phyloP scores from a whole-genome alignment of 2,113 vertebrate species.

The Nanorana parkeri region DNA sequence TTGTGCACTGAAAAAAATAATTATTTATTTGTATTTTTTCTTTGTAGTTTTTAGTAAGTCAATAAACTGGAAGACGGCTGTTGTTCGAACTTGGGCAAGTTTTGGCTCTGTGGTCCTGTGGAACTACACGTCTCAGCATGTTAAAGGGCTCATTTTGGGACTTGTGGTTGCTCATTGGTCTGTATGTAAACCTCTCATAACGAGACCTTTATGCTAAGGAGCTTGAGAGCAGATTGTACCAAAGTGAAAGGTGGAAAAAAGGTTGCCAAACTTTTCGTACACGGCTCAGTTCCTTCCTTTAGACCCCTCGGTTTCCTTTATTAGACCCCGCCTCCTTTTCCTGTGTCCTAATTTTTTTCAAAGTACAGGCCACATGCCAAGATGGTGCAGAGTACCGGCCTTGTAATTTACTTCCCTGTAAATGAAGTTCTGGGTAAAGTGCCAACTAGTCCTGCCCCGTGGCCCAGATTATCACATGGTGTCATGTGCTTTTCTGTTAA shows the following conservation, averaged over 20 bases:
- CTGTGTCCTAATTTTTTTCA: too few species aligned
- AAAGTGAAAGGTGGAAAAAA: too few species aligned
- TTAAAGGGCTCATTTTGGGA: not conserved
- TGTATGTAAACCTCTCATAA: slow-evolving; percentile 3
- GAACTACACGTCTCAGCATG: not conserved
- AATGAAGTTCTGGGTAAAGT: slow-evolving; percentile 6
- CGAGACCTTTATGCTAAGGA: too few species aligned
- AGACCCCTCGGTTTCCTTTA: too few species aligned
- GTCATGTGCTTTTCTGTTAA: too few species aligned
- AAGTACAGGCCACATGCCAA: slow-evolving; percentile 5
- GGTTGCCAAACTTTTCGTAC: too few species aligned
- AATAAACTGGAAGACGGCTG: slow-evolving; percentile 42
- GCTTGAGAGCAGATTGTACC: too few species aligned
- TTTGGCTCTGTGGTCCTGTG: not conserved
- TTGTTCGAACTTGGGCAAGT: not conserved
- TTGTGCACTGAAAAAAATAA: slow-evolving; percentile 70
- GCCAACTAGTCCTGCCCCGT: too few species aligned
- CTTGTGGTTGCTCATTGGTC: not conserved
- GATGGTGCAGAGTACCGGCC: slow-evolving; percentile 1
- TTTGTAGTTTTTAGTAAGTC: not conserved
- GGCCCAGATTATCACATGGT: too few species aligned
- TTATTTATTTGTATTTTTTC: slow-evolving; percentile 56
- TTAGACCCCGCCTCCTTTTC: too few species aligned
- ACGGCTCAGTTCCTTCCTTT: too few species aligned
- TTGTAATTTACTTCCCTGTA: slow-evolving; percentile 12